Conservation (phyloP, 2,113 vertebrate genomes). For the Neogobius melanostomus region DNA sequence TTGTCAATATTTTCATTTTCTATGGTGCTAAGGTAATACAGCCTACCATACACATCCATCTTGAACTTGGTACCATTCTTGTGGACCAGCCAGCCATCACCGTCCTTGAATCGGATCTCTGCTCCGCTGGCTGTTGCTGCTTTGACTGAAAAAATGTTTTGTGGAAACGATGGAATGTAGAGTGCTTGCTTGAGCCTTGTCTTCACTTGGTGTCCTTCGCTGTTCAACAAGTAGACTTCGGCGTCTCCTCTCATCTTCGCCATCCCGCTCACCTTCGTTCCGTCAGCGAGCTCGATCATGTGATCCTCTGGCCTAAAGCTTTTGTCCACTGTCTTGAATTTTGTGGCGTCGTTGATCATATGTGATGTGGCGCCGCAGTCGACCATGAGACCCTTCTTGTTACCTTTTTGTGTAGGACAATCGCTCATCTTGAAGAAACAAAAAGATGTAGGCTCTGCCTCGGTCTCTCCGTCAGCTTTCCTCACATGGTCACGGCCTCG, state of each 20-base stretch:
- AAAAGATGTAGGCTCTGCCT: too few species aligned
- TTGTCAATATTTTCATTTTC: neutral
- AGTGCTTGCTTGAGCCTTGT: neutral
- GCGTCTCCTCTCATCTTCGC: neutral
- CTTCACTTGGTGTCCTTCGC: neutral
- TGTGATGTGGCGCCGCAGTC: too few species aligned
- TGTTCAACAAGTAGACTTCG: neutral
- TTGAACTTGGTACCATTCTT: too few species aligned
- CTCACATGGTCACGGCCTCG: too few species aligned
- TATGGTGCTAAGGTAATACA: neutral
- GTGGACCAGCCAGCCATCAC: neutral
- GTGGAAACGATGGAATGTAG: neutral
- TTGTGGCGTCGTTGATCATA: neutral
- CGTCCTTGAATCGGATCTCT: neutral
- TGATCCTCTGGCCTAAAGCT: neutral
- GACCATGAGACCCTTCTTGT: too few species aligned
- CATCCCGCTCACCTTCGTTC: slow-evolving; percentile 2
- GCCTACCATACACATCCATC: too few species aligned
- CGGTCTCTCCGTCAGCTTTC: too few species aligned
- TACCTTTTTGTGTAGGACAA: too few species aligned
- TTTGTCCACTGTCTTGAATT: neutral
- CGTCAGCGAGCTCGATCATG: neutral
- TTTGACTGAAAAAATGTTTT: neutral
- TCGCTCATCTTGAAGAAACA: too few species aligned
- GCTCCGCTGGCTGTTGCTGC: neutral